phyloP scores from a whole-genome alignment of 2,113 vertebrate genomes.

The Trinectes maculatus region DNA sequence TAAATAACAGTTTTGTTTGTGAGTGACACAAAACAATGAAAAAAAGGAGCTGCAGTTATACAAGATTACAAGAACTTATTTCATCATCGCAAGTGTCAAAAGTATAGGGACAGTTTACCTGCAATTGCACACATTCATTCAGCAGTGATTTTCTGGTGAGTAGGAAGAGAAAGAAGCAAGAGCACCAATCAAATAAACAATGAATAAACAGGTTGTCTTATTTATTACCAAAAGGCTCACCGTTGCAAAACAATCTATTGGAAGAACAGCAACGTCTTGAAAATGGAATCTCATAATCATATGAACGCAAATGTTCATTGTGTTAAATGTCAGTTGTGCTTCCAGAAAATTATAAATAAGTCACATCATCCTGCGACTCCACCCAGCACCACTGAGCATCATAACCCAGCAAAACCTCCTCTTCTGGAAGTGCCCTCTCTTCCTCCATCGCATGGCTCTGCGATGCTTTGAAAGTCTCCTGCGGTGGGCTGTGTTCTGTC shows the following conservation, averaged over 20 bases:
- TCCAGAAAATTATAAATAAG: conserved; percentile 57
- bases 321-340: too few species aligned
- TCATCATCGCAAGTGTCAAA: too few species aligned
- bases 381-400: conserved; percentile 75
- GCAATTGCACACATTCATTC: background rate
- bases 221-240: conserved; percentile 7
- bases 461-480: conserved; percentile 1
- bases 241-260: background rate
- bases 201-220: too few species aligned
- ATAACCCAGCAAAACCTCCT: conserved; percentile 46
- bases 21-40: background rate
- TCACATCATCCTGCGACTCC: conserved; percentile 74
- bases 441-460: background rate
- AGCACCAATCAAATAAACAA: too few species aligned
- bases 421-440: background rate
- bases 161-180: background rate
- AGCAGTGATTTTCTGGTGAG: background rate
- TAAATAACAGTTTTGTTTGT: too few species aligned
- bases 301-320: too few species aligned
- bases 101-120: too few species aligned
- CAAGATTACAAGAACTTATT: too few species aligned
- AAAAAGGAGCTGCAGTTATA: too few species aligned
- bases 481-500: background rate
- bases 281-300: background rate
- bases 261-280: background rate